phyloP scores from a whole-genome alignment of 1,140 invertebrate species.

The Phenacoccus solenopsis region DNA sequence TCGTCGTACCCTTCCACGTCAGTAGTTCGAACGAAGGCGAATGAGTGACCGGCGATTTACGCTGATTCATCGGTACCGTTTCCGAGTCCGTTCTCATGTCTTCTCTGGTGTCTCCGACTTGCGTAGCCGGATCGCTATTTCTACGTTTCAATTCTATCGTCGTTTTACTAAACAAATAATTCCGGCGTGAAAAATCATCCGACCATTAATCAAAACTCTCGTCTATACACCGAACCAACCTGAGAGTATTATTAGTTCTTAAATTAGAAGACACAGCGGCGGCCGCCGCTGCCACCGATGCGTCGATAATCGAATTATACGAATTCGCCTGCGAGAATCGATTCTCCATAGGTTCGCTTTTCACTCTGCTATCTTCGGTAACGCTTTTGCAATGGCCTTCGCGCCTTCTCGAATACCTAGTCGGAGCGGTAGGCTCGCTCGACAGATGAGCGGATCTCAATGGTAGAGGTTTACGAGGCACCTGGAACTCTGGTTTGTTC shows the following conservation, averaged over 20 bases:
- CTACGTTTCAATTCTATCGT: conserved; percentile 42
- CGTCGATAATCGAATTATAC: neutral
- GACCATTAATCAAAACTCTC: too few species aligned
- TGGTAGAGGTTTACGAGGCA: conserved; percentile 17
- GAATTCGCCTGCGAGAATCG: neutral
- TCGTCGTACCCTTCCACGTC: conserved; percentile 40
- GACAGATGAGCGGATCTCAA: conserved; percentile 21
- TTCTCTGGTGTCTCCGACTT: conserved; percentile 24
- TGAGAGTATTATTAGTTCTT: neutral
- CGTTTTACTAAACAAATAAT: neutral
- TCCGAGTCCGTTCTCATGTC: neutral
- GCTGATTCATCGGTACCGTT: neutral
- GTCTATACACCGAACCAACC: too few species aligned
- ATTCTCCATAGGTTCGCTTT: neutral
- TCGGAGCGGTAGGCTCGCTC: conserved; percentile 21
- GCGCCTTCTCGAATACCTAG: conserved; percentile 19
- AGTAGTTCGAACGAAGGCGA: conserved; percentile 34
- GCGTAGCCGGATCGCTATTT: conserved; percentile 59
- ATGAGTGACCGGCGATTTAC: conserved; percentile 20
- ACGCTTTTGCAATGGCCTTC: conserved; percentile 9
- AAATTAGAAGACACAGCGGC: neutral
- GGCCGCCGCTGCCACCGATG: neutral
- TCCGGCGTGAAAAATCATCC: too few species aligned
- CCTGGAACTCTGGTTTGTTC: neutral
- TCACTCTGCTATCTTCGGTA: neutral